phyloP scores from a whole-genome alignment of 2,113 vertebrate species.

The Xenopus borealis region DNA sequence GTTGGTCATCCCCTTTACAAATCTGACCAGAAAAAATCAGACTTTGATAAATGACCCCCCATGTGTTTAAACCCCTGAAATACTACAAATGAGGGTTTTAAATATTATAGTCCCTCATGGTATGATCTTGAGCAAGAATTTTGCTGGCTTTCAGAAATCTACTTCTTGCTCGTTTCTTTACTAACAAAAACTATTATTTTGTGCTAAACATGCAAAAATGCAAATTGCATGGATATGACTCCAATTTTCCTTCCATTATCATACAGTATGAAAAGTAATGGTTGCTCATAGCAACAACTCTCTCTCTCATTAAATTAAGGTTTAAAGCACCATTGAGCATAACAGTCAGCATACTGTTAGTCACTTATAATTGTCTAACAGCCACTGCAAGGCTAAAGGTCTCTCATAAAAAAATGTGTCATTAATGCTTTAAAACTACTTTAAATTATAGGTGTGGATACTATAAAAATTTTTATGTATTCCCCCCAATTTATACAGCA shows the following conservation, averaged over 20 bases:
- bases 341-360: conserved; percentile 22
- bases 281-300: conserved; percentile 31
- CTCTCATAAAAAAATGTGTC: neutral
- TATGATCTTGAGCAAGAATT: no score
- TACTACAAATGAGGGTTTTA: no score
- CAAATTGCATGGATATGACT: conserved; percentile 12
- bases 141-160: conserved; percentile 1
- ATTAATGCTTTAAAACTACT: neutral
- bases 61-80: no score
- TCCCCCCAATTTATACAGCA: no score
- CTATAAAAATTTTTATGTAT: no score
- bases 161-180: neutral
- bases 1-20: no score
- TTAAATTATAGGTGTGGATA: neutral
- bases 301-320: conserved; percentile 30
- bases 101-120: no score
- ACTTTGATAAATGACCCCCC: no score
- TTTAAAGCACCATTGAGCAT: conserved; percentile 17
- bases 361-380: conserved; percentile 15
- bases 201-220: conserved; percentile 36
- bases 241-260: conserved; percentile 8
- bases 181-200: conserved; percentile 23
- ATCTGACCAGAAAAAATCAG: no score
- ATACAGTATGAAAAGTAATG: conserved; percentile 11
- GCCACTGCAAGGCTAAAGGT: conserved; percentile 24